Evolutionary conservation across 2,113 vertebrate genomes (phyloP).

Genomic region (Gymnogyps californianus): DNA sequence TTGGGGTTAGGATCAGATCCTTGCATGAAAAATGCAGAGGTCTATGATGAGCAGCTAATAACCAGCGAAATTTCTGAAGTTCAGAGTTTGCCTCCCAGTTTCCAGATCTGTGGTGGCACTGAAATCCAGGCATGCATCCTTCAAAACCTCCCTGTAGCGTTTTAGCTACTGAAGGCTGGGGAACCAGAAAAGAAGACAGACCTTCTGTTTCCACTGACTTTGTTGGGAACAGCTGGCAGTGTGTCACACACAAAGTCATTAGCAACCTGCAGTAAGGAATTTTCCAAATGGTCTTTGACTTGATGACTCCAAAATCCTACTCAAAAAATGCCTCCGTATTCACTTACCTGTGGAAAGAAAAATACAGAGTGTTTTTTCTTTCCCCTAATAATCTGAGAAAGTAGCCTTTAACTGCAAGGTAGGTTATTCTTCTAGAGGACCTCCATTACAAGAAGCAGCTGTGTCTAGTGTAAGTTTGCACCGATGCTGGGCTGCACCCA

Average conservation of each 20-base stretch:
- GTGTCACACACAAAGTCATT: not conserved
- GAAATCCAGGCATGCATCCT: not conserved
- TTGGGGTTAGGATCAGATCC: not conserved
- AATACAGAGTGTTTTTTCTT: not conserved
- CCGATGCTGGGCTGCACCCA: not conserved
- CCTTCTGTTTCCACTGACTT: not conserved
- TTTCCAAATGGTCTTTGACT: not conserved
- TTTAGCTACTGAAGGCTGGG: not conserved
- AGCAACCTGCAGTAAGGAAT: not conserved
- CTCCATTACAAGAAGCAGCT: not conserved
- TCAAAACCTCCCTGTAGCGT: rapidly evolving
- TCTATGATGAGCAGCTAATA: not conserved
- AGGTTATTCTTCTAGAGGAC: not conserved
- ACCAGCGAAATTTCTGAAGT: not conserved
- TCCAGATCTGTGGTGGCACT: not conserved
- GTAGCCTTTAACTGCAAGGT: not conserved
- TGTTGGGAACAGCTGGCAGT: not conserved
- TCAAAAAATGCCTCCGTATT: not conserved
- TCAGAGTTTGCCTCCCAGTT: not conserved
- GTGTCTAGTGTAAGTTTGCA: not conserved
- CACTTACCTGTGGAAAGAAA: not conserved
- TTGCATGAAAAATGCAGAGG: not conserved
- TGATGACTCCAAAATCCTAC: not conserved
- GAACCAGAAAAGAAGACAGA: not conserved
- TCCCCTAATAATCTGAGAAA: not conserved